Base-by-base conservation (phyloP, 2,888 invertebrate genomes). In the Xestia ashworthii region DNA sequence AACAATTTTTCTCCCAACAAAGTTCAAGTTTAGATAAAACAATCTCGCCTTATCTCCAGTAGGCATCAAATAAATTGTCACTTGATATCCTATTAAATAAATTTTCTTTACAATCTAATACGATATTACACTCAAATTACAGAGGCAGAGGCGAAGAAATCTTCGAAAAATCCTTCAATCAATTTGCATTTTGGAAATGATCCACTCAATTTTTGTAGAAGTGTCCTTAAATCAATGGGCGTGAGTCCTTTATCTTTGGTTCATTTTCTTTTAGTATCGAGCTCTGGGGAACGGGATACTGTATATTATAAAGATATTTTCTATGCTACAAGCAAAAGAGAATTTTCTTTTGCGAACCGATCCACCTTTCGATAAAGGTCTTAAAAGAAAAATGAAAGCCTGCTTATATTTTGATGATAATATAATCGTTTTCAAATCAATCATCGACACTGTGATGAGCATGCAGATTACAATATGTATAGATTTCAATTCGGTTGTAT, bases 201-300 rank as follows among this genome's bases (percentile, higher is more conserved):
- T 83, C 78, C 71, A 84, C 78, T 81, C 73, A 84, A 76, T 87
- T 83, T 88, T 86, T 83, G 80, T 83, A 72, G 78, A 85, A 84
- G 85, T 83, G 74, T 81, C 76, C 83, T 83, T 87, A 89, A 91
- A 91, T 91, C 88, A 89, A 90, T 91, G 88, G 87, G 62, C 86
- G 82, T 87, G 85, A 90, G 88, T 81, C 94, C 92, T 64, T 94
- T 90, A 90, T 94, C 93, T 74, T 93, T 88, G 84, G 92, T 93
- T 91, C 95, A 95, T 77, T 95, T 89, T 89, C 92, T 94, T 87
- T 88, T 82, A 88, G 86, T 81, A 92, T 95, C 87, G 76, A 85
- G 74, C 91, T 92, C 82, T 92, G 89, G 89, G 95, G 96, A 78
- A 91, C 93, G 94, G 83, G 87, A 89, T 87, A 86, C 84, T 78